A percentile compares a stretch with the other conserved stretches of the same genome.
Evolutionary conservation across 2,797 vertebrate species (phyloP).

Genomic region (Phalanger gymnotis): DNA sequence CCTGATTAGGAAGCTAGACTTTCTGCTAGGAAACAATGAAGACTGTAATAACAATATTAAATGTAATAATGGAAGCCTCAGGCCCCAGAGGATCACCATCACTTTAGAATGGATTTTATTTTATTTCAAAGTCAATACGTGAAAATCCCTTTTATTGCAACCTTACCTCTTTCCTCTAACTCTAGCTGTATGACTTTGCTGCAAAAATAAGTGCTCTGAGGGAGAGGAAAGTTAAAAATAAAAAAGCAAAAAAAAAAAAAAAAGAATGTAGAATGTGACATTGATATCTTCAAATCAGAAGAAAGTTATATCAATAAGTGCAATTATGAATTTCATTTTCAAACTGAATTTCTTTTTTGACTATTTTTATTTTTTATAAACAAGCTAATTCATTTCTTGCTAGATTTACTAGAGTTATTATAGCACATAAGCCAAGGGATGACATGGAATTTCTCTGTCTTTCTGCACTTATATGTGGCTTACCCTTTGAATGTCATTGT

Average conservation of each 20-base stretch:
- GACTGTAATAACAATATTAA: slow-evolving; percentile 53
- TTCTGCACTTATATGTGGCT: background rate
- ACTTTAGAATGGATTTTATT: slow-evolving; percentile 35
- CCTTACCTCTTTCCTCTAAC: background rate
- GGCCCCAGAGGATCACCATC: slow-evolving; percentile 8
- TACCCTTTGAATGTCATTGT: background rate
- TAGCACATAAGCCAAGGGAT: background rate
- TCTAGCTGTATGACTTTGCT: background rate
- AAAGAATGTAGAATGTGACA: slow-evolving; percentile 3
- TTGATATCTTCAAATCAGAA: background rate
- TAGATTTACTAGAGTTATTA: background rate
- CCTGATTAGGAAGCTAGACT: slow-evolving; percentile 53
- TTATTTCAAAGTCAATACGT: slow-evolving; percentile 45
- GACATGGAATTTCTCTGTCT: background rate
- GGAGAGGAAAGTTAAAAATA: background rate
- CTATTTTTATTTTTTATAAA: slow-evolving; percentile 26
- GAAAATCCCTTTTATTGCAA: slow-evolving; percentile 37
- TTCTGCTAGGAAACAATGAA: slow-evolving; percentile 51
- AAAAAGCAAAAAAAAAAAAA: background rate
- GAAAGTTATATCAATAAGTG: background rate
- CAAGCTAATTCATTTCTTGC: background rate
- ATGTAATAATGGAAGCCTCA: slow-evolving; percentile 34
- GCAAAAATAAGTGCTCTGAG: background rate
- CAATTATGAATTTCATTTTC: background rate
- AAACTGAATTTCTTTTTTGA: background rate